These are phyloP conservation scores for Pipistrellus pipistrellus DNA, from an alignment of 2,797 vertebrate genomes.

Conservation along the genomic window DNA sequence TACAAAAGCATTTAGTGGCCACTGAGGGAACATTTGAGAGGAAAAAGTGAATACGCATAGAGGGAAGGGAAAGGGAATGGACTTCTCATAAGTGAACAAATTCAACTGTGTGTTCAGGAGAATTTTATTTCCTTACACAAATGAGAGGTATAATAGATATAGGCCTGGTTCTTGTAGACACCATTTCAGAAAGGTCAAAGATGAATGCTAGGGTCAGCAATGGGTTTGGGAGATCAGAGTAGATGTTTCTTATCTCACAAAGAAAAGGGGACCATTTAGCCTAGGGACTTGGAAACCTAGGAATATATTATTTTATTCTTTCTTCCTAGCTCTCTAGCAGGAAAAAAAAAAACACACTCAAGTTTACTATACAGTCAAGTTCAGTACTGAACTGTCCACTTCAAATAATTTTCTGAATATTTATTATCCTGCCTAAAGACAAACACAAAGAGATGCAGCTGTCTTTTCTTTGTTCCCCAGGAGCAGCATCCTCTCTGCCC, in stretches of 20 bases:
- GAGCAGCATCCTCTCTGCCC: neutral
- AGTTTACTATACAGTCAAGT: neutral
- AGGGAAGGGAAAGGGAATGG: neutral
- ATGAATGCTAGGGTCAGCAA: neutral
- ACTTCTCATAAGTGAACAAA: neutral
- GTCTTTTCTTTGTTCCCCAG: constrained; percentile 9
- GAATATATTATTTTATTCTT: neutral
- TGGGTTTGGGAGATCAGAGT: neutral
- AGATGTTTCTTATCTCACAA: neutral
- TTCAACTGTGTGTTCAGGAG: neutral
- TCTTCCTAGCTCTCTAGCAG: neutral
- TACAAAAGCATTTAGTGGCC: neutral
- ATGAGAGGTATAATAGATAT: neutral
- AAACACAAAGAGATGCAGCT: neutral
- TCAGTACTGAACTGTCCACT: neutral
- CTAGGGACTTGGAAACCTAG: neutral
- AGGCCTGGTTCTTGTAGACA: neutral
- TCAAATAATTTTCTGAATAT: neutral
- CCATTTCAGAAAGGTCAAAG: neutral
- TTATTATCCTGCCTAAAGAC: neutral
- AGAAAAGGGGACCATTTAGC: neutral
- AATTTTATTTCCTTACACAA: neutral
- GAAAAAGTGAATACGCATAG: neutral
- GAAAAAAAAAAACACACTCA: neutral
- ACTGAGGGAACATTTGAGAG: neutral